phyloP scores from a whole-genome alignment of 1,140 invertebrate species.

The Zaprionus ornatus region DNA sequence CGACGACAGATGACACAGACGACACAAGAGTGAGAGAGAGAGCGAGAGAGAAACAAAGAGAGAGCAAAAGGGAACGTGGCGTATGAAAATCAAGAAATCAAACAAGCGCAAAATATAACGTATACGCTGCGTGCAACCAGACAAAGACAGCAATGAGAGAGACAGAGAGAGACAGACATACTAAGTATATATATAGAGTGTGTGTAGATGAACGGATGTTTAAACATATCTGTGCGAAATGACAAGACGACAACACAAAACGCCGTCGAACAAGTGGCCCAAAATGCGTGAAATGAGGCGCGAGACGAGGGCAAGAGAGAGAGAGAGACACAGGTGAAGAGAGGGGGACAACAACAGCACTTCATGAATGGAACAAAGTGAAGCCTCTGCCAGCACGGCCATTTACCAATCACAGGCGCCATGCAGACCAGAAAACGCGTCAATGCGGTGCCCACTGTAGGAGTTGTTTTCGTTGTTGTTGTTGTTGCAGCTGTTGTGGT shows the following conservation, averaged over 20 bases:
- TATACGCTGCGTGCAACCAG: slow-evolving; percentile 42
- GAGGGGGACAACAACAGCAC: neutral
- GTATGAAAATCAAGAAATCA: slow-evolving; percentile 52
- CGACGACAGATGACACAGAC: slow-evolving; percentile 49
- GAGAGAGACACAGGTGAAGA: neutral
- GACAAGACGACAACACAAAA: slow-evolving; percentile 2
- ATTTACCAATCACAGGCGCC: slow-evolving; percentile 82
- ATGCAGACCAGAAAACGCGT: slow-evolving; percentile 82
- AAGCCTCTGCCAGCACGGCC: neutral
- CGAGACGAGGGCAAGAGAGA: neutral
- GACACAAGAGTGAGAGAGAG: slow-evolving; percentile 22
- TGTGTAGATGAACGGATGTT: neutral
- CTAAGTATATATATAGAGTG: slow-evolving; percentile 42
- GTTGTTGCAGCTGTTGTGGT: slow-evolving; percentile 16
- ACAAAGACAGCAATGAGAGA: neutral
- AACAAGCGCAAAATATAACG: slow-evolving; percentile 57
- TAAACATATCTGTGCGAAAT: slow-evolving; percentile 1
- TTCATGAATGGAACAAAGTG: neutral
- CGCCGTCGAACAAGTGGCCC: slow-evolving; percentile 1
- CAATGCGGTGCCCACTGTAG: slow-evolving; percentile 63
- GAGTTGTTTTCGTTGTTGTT: slow-evolving; percentile 8
- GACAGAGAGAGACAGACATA: slow-evolving; percentile 30
- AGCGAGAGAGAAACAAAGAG: slow-evolving; percentile 9
- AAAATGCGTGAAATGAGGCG: neutral
- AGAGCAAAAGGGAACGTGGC: slow-evolving; percentile 28